A percentile compares a stretch with the other conserved stretches of the same genome.
These are phyloP conservation scores for Triops cancriformis DNA, from an alignment of 1,140 invertebrate genomes.

Conservation along the genomic window DNA sequence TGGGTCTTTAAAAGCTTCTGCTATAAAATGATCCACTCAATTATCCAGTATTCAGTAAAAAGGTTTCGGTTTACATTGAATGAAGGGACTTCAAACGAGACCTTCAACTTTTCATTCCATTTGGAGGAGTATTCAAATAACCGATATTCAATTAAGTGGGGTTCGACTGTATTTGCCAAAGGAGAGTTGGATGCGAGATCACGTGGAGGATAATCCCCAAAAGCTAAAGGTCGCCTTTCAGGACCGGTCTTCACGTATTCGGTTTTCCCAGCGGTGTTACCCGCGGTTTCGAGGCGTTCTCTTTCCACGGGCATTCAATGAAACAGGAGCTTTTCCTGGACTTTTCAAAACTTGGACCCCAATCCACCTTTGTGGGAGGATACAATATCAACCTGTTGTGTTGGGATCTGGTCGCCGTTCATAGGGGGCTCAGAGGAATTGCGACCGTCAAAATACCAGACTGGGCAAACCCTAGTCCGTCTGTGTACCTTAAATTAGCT, in stretches of 20 bases:
- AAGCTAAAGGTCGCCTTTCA: neutral
- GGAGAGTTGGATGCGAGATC: neutral
- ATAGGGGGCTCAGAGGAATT: neutral
- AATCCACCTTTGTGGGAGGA: neutral
- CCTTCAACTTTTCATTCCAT: too few relatives aligned
- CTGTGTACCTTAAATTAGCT: neutral
- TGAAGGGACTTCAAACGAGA: too few relatives aligned
- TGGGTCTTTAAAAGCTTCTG: too few relatives aligned
- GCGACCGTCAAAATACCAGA: neutral
- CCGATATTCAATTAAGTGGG: too few relatives aligned
- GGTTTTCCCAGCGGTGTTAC: neutral
- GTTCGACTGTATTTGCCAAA: too few relatives aligned
- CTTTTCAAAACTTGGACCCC: neutral
- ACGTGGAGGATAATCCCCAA: neutral
- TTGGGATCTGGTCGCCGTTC: neutral
- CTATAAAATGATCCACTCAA: too few relatives aligned
- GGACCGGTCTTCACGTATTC: neutral
- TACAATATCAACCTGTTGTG: neutral
- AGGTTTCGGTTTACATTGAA: too few relatives aligned
- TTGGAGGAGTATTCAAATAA: too few relatives aligned
- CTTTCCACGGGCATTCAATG: neutral
- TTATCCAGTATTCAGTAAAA: too few relatives aligned
- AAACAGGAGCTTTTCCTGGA: neutral
- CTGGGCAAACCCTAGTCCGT: neutral
- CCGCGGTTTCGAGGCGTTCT: neutral